Percentiles rank a stretch among this genome's conserved stretches.
Evolutionary conservation across 2,888 invertebrate genomes (phyloP).

Genomic region (Cheilosia scutellata): DNA sequence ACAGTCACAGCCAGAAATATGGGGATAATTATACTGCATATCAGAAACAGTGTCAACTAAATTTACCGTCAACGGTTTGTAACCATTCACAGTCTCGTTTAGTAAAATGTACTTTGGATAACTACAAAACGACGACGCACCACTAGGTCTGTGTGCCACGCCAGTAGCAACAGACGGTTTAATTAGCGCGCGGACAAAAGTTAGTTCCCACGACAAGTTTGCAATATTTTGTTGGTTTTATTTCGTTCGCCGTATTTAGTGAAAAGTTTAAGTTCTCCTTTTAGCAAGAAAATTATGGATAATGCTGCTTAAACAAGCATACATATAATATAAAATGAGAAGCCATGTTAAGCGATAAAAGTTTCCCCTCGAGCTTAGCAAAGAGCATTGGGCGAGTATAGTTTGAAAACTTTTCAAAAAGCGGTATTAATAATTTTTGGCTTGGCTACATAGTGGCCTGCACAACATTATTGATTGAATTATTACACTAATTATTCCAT

Average conservation of each 20-base stretch:
- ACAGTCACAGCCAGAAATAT: conserved; percentile 8
- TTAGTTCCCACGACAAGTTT: conserved; percentile 37
- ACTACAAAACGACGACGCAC: neutral
- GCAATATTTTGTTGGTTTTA: no score
- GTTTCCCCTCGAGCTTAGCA: no score
- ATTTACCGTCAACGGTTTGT: conserved; percentile 51
- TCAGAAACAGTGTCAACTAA: conserved; percentile 62
- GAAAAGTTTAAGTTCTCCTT: conserved; percentile 11
- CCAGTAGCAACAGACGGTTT: conserved; percentile 11
- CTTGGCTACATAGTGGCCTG: conserved; percentile 24
- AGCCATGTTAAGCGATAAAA: conserved; percentile 18
- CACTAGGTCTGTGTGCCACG: neutral
- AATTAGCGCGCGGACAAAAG: conserved; percentile 23
- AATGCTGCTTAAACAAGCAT: conserved; percentile 22
- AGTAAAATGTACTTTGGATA: conserved; percentile 31
- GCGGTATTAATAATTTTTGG: conserved; percentile 43
- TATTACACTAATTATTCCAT: no score
- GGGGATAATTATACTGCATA: conserved; percentile 43
- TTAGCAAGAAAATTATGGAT: neutral
- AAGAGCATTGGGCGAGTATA: neutral
- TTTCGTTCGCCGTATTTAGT: neutral
- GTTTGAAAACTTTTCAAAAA: conserved; percentile 45
- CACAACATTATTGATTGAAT: neutral
- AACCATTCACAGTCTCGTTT: conserved; percentile 36
- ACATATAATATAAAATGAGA: conserved; percentile 17